Base-by-base conservation (phyloP, 2,797 vertebrate species). In the Cyprinella venusta region DNA sequence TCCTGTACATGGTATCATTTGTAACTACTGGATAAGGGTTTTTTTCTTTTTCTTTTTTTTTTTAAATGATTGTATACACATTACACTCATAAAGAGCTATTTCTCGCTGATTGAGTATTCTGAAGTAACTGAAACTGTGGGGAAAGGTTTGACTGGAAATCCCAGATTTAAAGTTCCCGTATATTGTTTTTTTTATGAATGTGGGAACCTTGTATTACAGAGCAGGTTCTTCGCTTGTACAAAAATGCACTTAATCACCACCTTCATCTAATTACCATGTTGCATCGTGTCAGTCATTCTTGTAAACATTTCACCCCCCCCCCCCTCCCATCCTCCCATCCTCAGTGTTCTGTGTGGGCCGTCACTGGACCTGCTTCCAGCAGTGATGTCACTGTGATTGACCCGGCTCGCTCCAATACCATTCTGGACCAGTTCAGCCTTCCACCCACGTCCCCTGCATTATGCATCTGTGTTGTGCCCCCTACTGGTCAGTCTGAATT, bases 401-500 rank as follows among this genome's bases (percentile, higher is more conserved):
- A 96, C 86, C 95, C 95, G 18, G 92, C 94, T 52, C 94, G 94
- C 63, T 91, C 95, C 89, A 96, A 96, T 91, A 94, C 94, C 16
- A 93, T 96, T 50, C 88, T 96, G 93, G 95, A 96, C 88, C 95
- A 96, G 89, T 96, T 96, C 91, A 93, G 90, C 86, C 94, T 95
- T 87, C 93, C 94, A 45, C 94, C 93, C 85, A 94, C 92, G 36
- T 95, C 94, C 82, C 93, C 94, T 7, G 94, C 93, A 33, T 90
- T 95, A 79, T 96, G 94, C 90, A 88, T 95, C 88, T 95, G 94
- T 88, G 93, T 93, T 54, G 94, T 95, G 48, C 93, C 94, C 83
- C 93, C 95, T 19, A 80, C 91, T 90, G 95, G 95, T 95, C 89
- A 93, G 93, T 94, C 86, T 56, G 76, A 68, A 78, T 64, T 21